phyloP scores from a whole-genome alignment of 1,140 invertebrate species.

The Triops longicaudatus region DNA sequence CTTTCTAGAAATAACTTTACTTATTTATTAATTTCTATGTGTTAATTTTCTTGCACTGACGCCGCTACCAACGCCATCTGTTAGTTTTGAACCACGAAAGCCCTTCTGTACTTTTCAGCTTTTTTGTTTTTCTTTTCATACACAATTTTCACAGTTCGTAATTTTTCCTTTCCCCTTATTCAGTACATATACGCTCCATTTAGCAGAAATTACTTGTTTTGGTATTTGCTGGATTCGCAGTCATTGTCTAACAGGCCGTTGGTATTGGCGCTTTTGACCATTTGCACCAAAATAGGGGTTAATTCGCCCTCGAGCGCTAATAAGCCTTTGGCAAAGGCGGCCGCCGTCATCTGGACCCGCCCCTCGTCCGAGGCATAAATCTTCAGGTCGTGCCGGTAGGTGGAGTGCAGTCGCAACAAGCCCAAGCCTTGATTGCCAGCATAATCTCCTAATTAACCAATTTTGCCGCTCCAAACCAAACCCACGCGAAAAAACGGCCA shows the following conservation, averaged over 20 bases:
- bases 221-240: constrained; percentile 90
- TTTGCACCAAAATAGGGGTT: constrained; percentile 97
- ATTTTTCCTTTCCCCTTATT: too few species aligned
- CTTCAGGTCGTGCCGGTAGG: constrained; percentile 97
- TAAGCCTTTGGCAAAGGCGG: constrained; percentile 96
- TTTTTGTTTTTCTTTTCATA: too few species aligned
- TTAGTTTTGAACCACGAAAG: too few species aligned
- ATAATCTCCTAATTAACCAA: constrained; percentile 60
- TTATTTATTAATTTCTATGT: too few species aligned
- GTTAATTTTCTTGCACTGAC: too few species aligned
- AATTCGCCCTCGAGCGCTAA: constrained; percentile 95
- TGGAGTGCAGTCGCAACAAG: constrained; percentile 87
- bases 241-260: constrained; percentile 97
- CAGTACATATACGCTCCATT: too few species aligned
- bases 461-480: not conserved
- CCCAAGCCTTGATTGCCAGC: constrained; percentile 84
- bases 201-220: constrained; percentile 62
- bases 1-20: too few species aligned
- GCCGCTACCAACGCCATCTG: too few species aligned
- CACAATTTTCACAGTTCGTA: too few species aligned
- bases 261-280: constrained; percentile 99
- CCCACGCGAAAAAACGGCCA: not conserved
- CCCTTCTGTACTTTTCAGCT: too few species aligned
- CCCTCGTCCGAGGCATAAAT: constrained; percentile 99
- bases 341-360: constrained; percentile 97